phyloP scores from a whole-genome alignment of 2,113 vertebrate species.

The Hyperopisus bebe region DNA sequence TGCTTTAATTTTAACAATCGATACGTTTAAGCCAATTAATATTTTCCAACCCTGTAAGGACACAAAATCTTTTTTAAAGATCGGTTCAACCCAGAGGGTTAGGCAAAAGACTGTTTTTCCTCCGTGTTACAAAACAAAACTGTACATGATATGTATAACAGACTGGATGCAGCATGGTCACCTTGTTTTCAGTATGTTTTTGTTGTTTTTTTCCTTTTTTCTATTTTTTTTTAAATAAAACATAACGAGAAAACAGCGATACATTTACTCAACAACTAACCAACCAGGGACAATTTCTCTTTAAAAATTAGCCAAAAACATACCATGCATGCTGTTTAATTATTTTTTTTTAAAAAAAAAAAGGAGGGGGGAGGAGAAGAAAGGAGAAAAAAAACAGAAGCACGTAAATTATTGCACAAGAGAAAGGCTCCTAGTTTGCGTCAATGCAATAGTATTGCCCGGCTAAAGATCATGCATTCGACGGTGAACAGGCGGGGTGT shows the following conservation, averaged over 20 bases:
- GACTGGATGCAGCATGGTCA: conserved; percentile 92
- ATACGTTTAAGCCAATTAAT: conserved; percentile 55
- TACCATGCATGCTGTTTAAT: conserved; percentile 99
- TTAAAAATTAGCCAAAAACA: conserved; percentile 93
- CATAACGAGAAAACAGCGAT: conserved; percentile 90
- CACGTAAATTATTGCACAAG: conserved; percentile 99
- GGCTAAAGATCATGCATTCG: conserved; percentile 99
- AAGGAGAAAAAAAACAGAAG: conserved; percentile 70
- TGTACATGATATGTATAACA: conserved; percentile 98
- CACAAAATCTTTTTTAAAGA: conserved; percentile 75
- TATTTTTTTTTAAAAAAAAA: conserved; percentile 58
- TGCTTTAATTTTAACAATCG: conserved; percentile 57
- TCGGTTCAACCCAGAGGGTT: conserved; percentile 73
- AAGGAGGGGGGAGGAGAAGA: conserved; percentile 62
- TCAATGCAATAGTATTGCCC: conserved; percentile 99
- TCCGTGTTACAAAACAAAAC: conserved; percentile 88
- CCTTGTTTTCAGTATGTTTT: conserved; percentile 63
- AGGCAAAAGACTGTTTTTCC: conserved; percentile 74
- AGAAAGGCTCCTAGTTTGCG: conserved; percentile 99
- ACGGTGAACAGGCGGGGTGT: conserved; percentile 87
- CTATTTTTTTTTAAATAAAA: conserved; percentile 66
- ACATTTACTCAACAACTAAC: conserved; percentile 97
- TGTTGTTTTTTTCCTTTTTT: conserved; percentile 49
- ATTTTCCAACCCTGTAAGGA: conserved; percentile 74
- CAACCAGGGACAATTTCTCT: conserved; percentile 86